Conservation (phyloP, 2,888 invertebrate species). For the Drosophila glabriapex region DNA sequence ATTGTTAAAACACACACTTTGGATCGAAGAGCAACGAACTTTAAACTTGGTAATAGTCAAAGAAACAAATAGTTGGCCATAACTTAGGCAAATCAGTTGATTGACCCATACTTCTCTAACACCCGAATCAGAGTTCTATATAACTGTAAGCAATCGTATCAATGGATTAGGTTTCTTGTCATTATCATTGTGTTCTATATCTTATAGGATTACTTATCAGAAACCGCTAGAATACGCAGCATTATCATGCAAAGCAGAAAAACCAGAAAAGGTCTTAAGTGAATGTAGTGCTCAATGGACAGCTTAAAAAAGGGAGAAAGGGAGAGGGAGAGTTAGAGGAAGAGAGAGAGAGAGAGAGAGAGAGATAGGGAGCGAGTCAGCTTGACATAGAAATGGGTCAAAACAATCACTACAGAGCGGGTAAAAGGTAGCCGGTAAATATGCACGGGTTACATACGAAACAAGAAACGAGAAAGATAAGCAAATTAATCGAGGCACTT, state of each 20-base stretch:
- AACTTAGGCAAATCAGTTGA: constrained; percentile 6
- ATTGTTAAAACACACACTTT: constrained; percentile 40
- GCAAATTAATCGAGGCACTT: constrained; percentile 14
- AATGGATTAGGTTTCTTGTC: constrained; percentile 22
- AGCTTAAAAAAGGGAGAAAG: not conserved
- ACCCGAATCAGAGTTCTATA: constrained; percentile 12
- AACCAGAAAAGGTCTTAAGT: constrained; percentile 19
- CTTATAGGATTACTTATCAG: constrained; percentile 37
- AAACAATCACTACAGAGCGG: constrained; percentile 51
- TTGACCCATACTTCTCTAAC: constrained; percentile 36
- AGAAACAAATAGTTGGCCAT: not conserved
- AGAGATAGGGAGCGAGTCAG: constrained; percentile 18
- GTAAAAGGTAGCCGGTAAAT: constrained; percentile 72
- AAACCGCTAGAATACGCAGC: constrained; percentile 16
- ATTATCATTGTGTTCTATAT: not conserved
- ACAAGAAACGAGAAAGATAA: constrained; percentile 36
- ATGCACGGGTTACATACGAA: constrained; percentile 37
- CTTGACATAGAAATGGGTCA: constrained; percentile 68
- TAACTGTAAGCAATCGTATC: constrained; percentile 58
- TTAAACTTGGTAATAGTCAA: constrained; percentile 26
- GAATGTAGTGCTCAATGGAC: constrained; percentile 43
- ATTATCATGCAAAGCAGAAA: constrained; percentile 67
- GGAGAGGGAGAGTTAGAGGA: not conserved
- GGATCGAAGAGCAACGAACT: constrained; percentile 48
- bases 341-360: not conserved